Percentiles rank a stretch among this genome's conserved stretches.
These are phyloP conservation scores for Machaerirhynchus nigripectus DNA, from an alignment of 2,113 vertebrate genomes.

Conservation along the genomic window DNA sequence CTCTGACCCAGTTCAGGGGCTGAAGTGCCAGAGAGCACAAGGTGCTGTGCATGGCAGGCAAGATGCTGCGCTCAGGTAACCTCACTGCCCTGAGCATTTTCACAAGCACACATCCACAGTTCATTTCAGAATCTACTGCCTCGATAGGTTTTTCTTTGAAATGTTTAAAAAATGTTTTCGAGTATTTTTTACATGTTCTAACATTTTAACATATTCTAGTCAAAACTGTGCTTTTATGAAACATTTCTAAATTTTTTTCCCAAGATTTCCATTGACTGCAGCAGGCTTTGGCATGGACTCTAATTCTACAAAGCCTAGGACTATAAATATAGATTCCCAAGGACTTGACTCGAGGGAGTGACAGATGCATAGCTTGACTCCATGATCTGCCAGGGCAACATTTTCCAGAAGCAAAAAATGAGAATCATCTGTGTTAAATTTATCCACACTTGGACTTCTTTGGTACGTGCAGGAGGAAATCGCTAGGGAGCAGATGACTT, in stretches of 20 bases:
- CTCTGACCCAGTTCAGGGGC: background rate
- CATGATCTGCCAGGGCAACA: constrained; percentile 18
- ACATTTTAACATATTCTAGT: background rate
- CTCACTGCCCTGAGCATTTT: background rate
- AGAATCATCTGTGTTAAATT: constrained; percentile 54
- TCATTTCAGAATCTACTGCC: background rate
- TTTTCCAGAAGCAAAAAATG: constrained; percentile 53
- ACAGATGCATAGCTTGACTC: constrained; percentile 39
- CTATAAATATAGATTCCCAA: constrained; percentile 30
- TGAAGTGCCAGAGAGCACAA: background rate
- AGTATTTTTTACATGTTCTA: background rate
- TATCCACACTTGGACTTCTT: constrained; percentile 42
- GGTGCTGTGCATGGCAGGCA: background rate
- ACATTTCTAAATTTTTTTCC: background rate
- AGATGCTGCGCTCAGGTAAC: background rate
- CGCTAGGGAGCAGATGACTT: background rate
- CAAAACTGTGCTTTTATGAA: constrained; percentile 7
- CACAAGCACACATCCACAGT: background rate
- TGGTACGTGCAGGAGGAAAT: constrained; percentile 37
- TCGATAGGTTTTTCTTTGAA: background rate
- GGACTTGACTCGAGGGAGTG: constrained; percentile 41
- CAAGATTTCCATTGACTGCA: constrained; percentile 6
- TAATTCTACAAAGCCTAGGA: background rate
- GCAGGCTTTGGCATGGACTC: constrained; percentile 1
- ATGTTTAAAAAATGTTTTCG: background rate